A percentile compares a stretch with the other conserved stretches of the same genome.
These are phyloP conservation scores for Steinernema hermaphroditum DNA, from an alignment of 2,888 invertebrate genomes.

Conservation along the genomic window DNA sequence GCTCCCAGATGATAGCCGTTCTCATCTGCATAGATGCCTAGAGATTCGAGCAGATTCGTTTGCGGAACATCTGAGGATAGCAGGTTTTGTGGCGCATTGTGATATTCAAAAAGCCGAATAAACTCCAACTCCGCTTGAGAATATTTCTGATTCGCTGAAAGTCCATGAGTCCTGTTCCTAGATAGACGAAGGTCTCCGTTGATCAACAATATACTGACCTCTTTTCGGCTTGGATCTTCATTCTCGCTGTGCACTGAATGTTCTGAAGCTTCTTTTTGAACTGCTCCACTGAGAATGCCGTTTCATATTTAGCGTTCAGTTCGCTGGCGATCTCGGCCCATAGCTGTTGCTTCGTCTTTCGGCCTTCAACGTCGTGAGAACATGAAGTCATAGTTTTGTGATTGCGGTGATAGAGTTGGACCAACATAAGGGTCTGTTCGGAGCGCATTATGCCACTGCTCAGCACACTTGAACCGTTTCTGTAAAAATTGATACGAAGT, in stretches of 20 bases:
- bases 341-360: conserved; percentile 16
- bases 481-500: neutral
- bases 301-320: conserved; percentile 12
- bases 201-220: neutral
- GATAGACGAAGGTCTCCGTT: neutral
- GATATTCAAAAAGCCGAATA: conserved; percentile 12
- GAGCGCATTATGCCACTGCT: conserved; percentile 28
- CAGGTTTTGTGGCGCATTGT: conserved; percentile 22
- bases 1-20: conserved; percentile 15
- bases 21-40: conserved; percentile 12
- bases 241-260: conserved; percentile 25
- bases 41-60: neutral
- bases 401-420: conserved; percentile 20
- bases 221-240: conserved; percentile 25
- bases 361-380: conserved; percentile 27
- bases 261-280: conserved; percentile 50
- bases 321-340: conserved; percentile 8
- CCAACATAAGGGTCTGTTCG: conserved; percentile 16
- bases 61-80: neutral
- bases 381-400: conserved; percentile 26
- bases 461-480: conserved; percentile 7
- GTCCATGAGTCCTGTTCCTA: conserved; percentile 2
- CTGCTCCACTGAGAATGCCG: conserved; percentile 40
- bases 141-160: neutral
- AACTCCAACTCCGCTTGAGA: conserved; percentile 27